phyloP scores from a whole-genome alignment of 2,888 invertebrate genomes.

The Lasioglossum vierecki region DNA sequence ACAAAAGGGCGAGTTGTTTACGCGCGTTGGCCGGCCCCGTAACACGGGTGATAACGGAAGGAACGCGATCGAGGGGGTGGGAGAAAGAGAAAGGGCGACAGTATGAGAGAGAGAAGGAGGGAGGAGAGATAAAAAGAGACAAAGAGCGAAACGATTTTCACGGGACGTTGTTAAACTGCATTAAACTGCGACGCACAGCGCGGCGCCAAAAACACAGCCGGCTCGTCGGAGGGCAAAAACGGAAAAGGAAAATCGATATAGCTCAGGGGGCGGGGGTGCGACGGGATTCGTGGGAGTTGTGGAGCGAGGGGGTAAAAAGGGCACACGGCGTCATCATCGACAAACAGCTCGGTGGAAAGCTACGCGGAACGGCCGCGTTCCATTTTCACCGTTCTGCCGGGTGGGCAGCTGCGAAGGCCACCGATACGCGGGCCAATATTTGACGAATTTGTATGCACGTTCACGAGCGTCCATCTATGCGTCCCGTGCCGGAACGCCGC shows the following conservation, averaged over 20 bases:
- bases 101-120: neutral
- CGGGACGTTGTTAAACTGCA: slow-evolving; percentile 24
- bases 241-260: slow-evolving; percentile 60
- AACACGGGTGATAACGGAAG: slow-evolving; percentile 3
- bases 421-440: slow-evolving; percentile 63
- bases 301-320: slow-evolving; percentile 37
- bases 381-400: slow-evolving; percentile 54
- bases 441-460: slow-evolving; percentile 68
- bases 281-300: neutral
- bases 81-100: neutral
- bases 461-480: slow-evolving; percentile 58
- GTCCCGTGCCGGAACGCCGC: slow-evolving; percentile 46
- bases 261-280: neutral
- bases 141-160: slow-evolving; percentile 7
- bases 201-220: slow-evolving; percentile 42
- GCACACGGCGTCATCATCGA: slow-evolving; percentile 57
- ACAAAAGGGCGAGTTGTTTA: neutral
- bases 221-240: slow-evolving; percentile 48
- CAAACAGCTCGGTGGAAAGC: slow-evolving; percentile 53
- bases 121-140: neutral
- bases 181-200: slow-evolving; percentile 31
- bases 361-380: slow-evolving; percentile 54
- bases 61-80: neutral
- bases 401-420: slow-evolving; percentile 49
- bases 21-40: neutral